phyloP scores from a whole-genome alignment of 2,888 invertebrate genomes.

The Athrips mouffetella region DNA sequence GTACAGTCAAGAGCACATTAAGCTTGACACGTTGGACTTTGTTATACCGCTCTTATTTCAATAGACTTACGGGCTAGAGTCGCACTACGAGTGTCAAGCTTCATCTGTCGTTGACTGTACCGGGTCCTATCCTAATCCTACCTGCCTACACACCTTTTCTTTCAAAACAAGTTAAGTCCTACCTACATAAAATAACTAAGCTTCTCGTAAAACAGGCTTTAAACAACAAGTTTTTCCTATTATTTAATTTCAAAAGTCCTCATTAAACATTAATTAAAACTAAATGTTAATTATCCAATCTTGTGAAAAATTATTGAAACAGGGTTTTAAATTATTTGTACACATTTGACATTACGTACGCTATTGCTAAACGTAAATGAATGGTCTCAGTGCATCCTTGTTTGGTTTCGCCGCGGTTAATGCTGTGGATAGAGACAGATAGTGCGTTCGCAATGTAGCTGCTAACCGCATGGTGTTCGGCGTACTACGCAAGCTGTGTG shows the following conservation, averaged over 20 bases:
- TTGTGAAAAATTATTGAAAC: conserved; percentile 55
- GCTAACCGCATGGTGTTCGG: conserved; percentile 61
- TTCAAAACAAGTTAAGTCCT: too few species aligned
- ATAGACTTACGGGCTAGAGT: too few species aligned
- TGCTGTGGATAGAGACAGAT: conserved; percentile 49
- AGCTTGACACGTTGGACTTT: too few species aligned
- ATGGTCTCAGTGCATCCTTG: conserved; percentile 57
- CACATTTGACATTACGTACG: conserved; percentile 48
- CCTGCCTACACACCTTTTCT: too few species aligned
- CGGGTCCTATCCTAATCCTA: too few species aligned
- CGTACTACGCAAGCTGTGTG: conserved; percentile 77
- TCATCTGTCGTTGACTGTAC: too few species aligned
- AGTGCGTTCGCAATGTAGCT: conserved; percentile 30
- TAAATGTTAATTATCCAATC: conserved; percentile 14
- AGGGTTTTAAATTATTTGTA: conserved; percentile 24
- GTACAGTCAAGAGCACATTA: too few species aligned
- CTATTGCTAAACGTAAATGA: conserved; percentile 74
- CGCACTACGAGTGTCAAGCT: too few species aligned
- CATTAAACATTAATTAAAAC: conserved; percentile 7
- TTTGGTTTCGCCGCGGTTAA: conserved; percentile 29
- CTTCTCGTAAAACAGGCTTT: too few species aligned
- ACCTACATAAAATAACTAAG: too few species aligned
- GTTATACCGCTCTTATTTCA: too few species aligned
- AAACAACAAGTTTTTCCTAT: conserved; percentile 1
- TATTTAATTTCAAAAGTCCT: conserved; percentile 3